Percentiles rank a stretch among this genome's conserved stretches.
Conservation (phyloP, 2,113 vertebrate species). For the Ictalurus furcatus region DNA sequence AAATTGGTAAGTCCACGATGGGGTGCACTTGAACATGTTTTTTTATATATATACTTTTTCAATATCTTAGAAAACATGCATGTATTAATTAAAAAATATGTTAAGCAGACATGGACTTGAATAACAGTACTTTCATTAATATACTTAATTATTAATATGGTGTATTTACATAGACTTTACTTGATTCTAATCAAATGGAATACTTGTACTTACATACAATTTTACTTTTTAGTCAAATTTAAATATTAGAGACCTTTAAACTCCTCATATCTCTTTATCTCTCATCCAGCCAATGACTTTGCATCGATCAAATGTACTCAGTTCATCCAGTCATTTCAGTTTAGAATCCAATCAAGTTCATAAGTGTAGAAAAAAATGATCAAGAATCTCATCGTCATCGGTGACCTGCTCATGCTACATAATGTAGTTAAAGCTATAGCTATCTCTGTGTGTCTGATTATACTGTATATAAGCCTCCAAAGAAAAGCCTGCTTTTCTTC, state of each 20-base stretch:
- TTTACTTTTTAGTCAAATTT: too few relatives aligned
- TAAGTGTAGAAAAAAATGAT: background rate
- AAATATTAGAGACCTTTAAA: background rate
- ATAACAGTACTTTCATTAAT: background rate
- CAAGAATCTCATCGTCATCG: background rate
- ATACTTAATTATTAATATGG: background rate
- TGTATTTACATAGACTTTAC: background rate
- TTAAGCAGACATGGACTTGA: background rate
- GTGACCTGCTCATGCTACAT: background rate
- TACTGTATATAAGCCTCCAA: background rate
- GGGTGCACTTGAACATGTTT: background rate
- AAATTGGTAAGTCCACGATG: background rate
- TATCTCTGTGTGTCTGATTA: background rate
- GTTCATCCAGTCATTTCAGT: background rate
- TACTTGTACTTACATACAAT: too few relatives aligned
- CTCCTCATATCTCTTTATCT: background rate
- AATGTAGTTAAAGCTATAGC: background rate
- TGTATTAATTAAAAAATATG: background rate
- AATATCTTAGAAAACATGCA: background rate
- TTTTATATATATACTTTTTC: background rate
- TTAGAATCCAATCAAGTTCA: background rate
- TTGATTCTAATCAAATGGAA: background rate
- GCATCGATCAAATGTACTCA: background rate
- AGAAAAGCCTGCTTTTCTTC: background rate
- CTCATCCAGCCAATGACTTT: background rate